Conservation (phyloP, 1,140 invertebrate species). For the Leptinotarsa lineolata region DNA sequence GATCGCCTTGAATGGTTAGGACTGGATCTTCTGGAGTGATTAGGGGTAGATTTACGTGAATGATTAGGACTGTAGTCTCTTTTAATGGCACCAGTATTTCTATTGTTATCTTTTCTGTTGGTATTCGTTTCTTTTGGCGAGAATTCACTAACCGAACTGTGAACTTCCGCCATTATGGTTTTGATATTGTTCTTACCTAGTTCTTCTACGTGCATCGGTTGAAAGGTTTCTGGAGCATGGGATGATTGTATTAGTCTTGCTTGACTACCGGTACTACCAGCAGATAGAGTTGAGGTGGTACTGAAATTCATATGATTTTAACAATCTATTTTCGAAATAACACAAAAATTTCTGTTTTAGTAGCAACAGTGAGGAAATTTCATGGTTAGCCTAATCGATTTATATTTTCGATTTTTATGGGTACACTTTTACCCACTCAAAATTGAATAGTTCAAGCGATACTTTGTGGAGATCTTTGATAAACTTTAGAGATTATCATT, state of each 20-base stretch:
- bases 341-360: too few species aligned
- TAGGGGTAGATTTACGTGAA: slow-evolving; percentile 37
- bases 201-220: slow-evolving; percentile 81
- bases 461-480: too few species aligned
- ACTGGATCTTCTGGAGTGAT: slow-evolving; percentile 40
- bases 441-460: too few species aligned
- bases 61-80: slow-evolving; percentile 36
- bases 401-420: too few species aligned
- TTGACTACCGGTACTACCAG: slow-evolving; percentile 90
- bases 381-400: too few species aligned
- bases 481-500: too few species aligned
- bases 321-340: too few species aligned
- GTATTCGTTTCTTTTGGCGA: slow-evolving; percentile 36
- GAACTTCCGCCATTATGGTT: slow-evolving; percentile 47
- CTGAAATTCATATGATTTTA: slow-evolving; percentile 56
- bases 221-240: slow-evolving; percentile 87
- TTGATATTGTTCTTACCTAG: slow-evolving; percentile 71
- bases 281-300: slow-evolving; percentile 91
- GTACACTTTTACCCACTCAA: too few species aligned
- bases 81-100: slow-evolving; percentile 30
- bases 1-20: slow-evolving; percentile 41
- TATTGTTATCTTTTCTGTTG: slow-evolving; percentile 36
- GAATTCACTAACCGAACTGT: slow-evolving; percentile 38
- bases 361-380: too few species aligned
- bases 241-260: slow-evolving; percentile 92